Evolutionary conservation across 2,113 vertebrate species (phyloP).

Genomic region (Lepidothrix coronata): DNA sequence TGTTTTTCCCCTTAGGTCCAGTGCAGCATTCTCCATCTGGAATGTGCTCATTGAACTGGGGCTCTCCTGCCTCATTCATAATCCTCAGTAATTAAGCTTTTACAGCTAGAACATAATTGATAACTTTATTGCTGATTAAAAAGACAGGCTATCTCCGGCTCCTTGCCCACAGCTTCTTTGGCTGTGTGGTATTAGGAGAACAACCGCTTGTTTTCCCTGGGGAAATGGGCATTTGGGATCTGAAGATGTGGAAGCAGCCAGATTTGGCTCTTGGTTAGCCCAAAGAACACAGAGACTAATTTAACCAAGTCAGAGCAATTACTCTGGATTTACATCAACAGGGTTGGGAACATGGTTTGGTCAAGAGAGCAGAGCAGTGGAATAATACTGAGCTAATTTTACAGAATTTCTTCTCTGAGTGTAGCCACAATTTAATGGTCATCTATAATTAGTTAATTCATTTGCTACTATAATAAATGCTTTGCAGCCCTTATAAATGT

Average conservation of each 20-base stretch:
- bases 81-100: slow-evolving; percentile 51
- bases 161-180: neutral
- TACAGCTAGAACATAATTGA: slow-evolving; percentile 45
- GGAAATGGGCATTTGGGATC: neutral
- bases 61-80: slow-evolving; percentile 31
- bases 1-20: neutral
- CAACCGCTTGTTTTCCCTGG: neutral
- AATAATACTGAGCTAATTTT: slow-evolving; percentile 41
- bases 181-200: neutral
- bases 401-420: slow-evolving; percentile 12
- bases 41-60: neutral
- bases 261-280: neutral
- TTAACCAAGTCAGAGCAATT: slow-evolving; percentile 3
- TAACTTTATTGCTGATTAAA: slow-evolving; percentile 41
- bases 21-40: slow-evolving; percentile 10
- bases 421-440: slow-evolving; percentile 38
- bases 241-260: neutral
- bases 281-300: neutral
- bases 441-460: slow-evolving; percentile 49
- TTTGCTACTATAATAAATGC: slow-evolving; percentile 34
- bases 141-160: neutral
- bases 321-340: slow-evolving; percentile 5
- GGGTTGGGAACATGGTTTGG: neutral
- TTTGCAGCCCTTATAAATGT: slow-evolving; percentile 2
- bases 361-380: slow-evolving; percentile 16